Conservation (phyloP, 1,140 invertebrate genomes). For the Drosophila persimilis region DNA sequence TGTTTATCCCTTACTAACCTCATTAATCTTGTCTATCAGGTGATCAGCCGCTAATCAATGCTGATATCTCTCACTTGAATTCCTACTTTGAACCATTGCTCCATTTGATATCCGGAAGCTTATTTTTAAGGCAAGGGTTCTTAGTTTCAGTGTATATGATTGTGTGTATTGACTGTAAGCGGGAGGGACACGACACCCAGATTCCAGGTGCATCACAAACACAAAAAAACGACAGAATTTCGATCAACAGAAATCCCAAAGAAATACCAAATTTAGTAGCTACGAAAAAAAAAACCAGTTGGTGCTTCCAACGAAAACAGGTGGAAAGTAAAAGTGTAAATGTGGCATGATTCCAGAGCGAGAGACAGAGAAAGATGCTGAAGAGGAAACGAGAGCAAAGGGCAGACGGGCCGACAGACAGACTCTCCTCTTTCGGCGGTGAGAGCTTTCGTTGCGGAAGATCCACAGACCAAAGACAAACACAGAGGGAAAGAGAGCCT, state of each 20-base stretch:
- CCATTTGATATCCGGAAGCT: no score
- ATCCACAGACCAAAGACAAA: constrained; percentile 10
- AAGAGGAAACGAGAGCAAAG: not conserved
- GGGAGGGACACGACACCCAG: no score
- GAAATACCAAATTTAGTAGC: constrained; percentile 20
- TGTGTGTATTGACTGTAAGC: no score
- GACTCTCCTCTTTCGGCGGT: not conserved
- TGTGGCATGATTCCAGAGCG: constrained; percentile 44
- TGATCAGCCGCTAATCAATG: no score
- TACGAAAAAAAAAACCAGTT: constrained; percentile 24
- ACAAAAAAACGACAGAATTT: not conserved
- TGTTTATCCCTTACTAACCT: no score
- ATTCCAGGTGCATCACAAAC: no score
- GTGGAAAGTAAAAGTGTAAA: constrained; percentile 65
- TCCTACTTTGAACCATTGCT: no score
- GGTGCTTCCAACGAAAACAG: constrained; percentile 13
- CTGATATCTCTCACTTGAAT: no score
- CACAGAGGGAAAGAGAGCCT: not conserved
- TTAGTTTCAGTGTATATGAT: no score
- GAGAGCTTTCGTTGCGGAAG: constrained; percentile 13
- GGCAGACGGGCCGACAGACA: not conserved
- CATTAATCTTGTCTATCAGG: no score
- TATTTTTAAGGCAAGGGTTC: no score
- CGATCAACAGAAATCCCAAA: constrained; percentile 10
- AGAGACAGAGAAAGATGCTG: constrained; percentile 10